A percentile compares a stretch with the other conserved stretches of the same genome.
Evolutionary conservation across 2,113 vertebrate species (phyloP).

Genomic region (Macrotus californicus): DNA sequence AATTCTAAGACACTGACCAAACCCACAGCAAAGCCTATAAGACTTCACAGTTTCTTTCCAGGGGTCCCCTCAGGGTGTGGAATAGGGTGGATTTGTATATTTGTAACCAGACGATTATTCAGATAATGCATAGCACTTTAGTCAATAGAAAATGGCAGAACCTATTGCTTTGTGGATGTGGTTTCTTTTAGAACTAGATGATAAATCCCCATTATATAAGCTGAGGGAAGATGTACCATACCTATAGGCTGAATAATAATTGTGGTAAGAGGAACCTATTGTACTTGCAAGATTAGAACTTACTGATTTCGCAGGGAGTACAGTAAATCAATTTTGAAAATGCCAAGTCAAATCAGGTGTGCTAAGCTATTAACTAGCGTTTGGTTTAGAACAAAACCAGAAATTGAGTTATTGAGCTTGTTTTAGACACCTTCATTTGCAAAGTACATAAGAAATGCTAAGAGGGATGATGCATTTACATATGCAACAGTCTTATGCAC

Average conservation of each 20-base stretch:
- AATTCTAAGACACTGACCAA: constrained; percentile 19
- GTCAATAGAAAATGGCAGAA: constrained; percentile 40
- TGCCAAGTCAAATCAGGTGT: constrained; percentile 71
- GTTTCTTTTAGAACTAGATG: constrained; percentile 62
- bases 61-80: constrained; percentile 2
- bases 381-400: constrained; percentile 76
- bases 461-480: not conserved
- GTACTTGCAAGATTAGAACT: constrained; percentile 74
- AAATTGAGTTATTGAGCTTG: constrained; percentile 67
- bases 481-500: not conserved
- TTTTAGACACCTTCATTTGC: constrained; percentile 62
- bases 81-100: constrained; percentile 34
- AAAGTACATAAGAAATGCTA: constrained; percentile 27
- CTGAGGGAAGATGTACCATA: constrained; percentile 56
- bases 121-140: not conserved
- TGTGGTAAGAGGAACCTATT: constrained; percentile 64
- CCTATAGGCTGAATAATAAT: constrained; percentile 69
- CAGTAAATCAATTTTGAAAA: constrained; percentile 77
- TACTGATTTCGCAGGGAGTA: constrained; percentile 74
- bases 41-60: not conserved
- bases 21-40: not conserved
- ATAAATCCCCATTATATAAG: constrained; percentile 72
- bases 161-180: constrained; percentile 5
- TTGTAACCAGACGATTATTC: not conserved
- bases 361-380: constrained; percentile 72